phyloP scores from a whole-genome alignment of 1,140 invertebrate genomes.

The Drosophila simulans region DNA sequence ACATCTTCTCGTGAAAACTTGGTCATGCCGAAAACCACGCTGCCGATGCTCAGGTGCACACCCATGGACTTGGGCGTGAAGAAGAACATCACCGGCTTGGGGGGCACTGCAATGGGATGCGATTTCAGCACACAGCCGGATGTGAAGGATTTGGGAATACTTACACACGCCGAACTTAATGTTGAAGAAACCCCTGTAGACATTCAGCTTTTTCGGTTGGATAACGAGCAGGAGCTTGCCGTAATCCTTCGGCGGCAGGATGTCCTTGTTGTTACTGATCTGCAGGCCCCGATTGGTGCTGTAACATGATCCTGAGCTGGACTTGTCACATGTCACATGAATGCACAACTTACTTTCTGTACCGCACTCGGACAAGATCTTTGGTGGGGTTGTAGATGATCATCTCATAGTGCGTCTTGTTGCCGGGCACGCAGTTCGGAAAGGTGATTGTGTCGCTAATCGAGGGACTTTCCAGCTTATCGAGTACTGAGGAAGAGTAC shows the following conservation, averaged over 20 bases:
- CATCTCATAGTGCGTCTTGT: conserved; percentile 58
- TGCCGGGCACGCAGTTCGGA: conserved; percentile 47
- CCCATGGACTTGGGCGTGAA: conserved; percentile 58
- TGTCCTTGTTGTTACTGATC: conserved; percentile 13
- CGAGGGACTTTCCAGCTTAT: not conserved
- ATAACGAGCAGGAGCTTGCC: conserved; percentile 40
- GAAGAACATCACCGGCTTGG: conserved; percentile 43
- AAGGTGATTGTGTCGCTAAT: conserved; percentile 45
- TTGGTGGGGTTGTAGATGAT: conserved; percentile 63
- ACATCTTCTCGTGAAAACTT: conserved; percentile 33
- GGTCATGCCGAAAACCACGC: conserved; percentile 24
- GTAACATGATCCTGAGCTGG: not conserved
- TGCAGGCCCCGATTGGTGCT: conserved; percentile 52
- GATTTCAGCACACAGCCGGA: not conserved
- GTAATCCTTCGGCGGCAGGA: conserved; percentile 37
- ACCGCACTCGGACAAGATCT: conserved; percentile 30
- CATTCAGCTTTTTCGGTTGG: conserved; percentile 37
- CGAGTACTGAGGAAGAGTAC: conserved; percentile 23
- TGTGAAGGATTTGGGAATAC: not conserved
- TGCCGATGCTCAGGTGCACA: conserved; percentile 38
- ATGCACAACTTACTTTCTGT: conserved; percentile 39
- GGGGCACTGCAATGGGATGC: conserved; percentile 27
- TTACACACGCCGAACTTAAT: conserved; percentile 57
- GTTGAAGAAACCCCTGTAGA: conserved; percentile 65
- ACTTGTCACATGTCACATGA: no score